phyloP scores from a whole-genome alignment of 2,888 invertebrate genomes.

The Caenorhabditis sp. region DNA sequence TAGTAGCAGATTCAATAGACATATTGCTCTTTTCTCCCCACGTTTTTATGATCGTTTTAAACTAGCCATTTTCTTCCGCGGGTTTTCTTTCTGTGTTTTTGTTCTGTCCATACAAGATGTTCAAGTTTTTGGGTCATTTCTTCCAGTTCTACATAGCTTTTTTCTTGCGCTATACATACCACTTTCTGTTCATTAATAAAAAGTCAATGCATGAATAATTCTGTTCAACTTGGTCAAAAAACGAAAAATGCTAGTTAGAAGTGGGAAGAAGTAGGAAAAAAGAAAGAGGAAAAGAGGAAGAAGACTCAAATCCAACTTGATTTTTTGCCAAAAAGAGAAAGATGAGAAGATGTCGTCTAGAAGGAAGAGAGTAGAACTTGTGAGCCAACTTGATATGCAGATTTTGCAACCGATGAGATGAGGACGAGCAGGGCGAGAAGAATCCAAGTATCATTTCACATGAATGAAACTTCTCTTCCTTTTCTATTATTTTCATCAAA shows the following conservation, averaged over 20 bases:
- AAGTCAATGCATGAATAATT: slow-evolving; percentile 11
- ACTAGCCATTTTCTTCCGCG: slow-evolving; percentile 40
- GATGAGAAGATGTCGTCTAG: not conserved
- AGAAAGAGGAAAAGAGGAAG: not conserved
- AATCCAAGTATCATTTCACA: slow-evolving; percentile 49
- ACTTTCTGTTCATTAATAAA: slow-evolving; percentile 32
- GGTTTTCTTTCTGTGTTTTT: slow-evolving; percentile 23
- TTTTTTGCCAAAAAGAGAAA: slow-evolving; percentile 6
- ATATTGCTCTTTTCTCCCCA: slow-evolving; percentile 31
- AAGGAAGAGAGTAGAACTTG: not conserved
- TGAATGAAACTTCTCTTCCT: slow-evolving; percentile 23
- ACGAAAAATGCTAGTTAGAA: not conserved
- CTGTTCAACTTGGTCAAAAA: not conserved
- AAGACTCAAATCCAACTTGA: slow-evolving; percentile 5
- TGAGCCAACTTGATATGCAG: slow-evolving; percentile 11
- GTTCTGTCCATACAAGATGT: slow-evolving; percentile 37
- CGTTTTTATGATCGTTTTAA: slow-evolving; percentile 50
- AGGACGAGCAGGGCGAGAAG: slow-evolving; percentile 15
- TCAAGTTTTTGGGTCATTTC: too few species aligned
- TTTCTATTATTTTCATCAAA: slow-evolving; percentile 20
- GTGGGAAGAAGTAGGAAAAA: not conserved
- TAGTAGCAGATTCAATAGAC: slow-evolving; percentile 56
- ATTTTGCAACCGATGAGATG: slow-evolving; percentile 2
- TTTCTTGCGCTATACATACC: not conserved
- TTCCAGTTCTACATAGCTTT: not conserved